Percentiles rank a stretch among this genome's conserved stretches.
Conservation (phyloP, 2,797 vertebrate species). For the Chrysocyon brachyurus region DNA sequence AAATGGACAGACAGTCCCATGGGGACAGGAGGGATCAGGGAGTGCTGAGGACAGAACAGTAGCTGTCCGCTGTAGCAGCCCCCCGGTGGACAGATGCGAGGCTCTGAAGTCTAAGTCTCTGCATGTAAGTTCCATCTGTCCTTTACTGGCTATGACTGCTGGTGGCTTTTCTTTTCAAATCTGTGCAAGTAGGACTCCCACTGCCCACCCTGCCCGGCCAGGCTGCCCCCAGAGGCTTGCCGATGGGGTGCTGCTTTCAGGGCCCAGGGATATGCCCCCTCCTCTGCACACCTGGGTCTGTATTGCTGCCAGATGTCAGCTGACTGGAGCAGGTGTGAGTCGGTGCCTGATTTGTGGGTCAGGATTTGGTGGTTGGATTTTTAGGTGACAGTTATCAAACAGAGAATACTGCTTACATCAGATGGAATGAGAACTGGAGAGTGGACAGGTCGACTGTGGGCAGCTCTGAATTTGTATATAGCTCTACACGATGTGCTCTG, state of each 20-base stretch:
- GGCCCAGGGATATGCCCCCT: accelerated
- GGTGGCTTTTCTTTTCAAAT: too few relatives aligned
- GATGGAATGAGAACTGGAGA: too few relatives aligned
- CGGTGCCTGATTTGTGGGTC: not conserved
- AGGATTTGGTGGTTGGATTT: not conserved
- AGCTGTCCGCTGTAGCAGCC: accelerated
- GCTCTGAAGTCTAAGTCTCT: accelerated
- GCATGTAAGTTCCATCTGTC: too few relatives aligned
- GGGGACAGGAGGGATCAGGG: accelerated
- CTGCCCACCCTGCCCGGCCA: not conserved
- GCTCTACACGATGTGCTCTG: not conserved
- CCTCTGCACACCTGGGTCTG: accelerated
- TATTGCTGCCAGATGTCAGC: not conserved
- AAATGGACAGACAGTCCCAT: accelerated
- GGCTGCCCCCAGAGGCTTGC: accelerated
- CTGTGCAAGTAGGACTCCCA: accelerated
- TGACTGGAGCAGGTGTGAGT: accelerated
- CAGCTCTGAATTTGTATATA: not conserved
- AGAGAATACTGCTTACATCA: not conserved
- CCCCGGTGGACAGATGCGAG: accelerated
- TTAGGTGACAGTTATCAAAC: not conserved
- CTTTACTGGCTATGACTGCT: accelerated
- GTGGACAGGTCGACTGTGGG: not conserved
- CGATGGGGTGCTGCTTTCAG: accelerated
- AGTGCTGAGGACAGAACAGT: not conserved